Conservation (phyloP, 1,140 invertebrate species). For the Anastatus disparis region DNA sequence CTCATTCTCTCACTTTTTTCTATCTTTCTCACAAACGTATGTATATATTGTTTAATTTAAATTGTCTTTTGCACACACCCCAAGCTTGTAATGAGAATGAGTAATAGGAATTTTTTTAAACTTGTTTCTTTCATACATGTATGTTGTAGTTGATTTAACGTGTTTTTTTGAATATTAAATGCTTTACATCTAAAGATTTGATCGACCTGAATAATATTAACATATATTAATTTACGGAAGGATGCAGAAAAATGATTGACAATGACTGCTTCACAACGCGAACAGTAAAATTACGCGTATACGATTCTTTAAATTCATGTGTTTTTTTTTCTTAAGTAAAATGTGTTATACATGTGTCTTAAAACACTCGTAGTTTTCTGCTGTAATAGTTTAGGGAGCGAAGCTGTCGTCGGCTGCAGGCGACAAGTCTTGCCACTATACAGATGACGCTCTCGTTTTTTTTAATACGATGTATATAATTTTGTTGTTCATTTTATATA, state of each 20-base stretch:
- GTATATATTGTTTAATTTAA: too few relatives aligned
- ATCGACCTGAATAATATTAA: conserved; percentile 33
- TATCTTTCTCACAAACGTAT: not conserved
- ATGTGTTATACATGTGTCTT: too few relatives aligned
- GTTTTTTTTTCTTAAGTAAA: conserved; percentile 53
- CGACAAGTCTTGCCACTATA: conserved; percentile 54
- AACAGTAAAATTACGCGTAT: conserved; percentile 1
- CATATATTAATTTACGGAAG: conserved; percentile 50
- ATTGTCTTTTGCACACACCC: conserved; percentile 10
- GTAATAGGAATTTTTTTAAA: not conserved
- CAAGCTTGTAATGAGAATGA: not conserved
- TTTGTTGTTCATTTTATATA: conserved; percentile 8
- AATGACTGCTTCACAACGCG: conserved; percentile 16
- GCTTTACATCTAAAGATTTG: conserved; percentile 41
- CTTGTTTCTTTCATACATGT: conserved; percentile 6
- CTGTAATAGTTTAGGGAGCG: conserved; percentile 52
- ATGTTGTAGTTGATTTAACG: conserved; percentile 23
- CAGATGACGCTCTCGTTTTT: conserved; percentile 30
- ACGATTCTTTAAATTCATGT: conserved; percentile 45
- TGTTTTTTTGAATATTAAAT: conserved; percentile 38
- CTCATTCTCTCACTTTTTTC: not conserved
- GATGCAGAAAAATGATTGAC: conserved; percentile 49
- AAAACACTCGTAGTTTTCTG: conserved; percentile 50
- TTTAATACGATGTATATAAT: conserved; percentile 12
- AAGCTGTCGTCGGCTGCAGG: conserved; percentile 51